Evolutionary conservation across 2,113 vertebrate genomes (phyloP).

Genomic region (Tragelaphus buxtoni): DNA sequence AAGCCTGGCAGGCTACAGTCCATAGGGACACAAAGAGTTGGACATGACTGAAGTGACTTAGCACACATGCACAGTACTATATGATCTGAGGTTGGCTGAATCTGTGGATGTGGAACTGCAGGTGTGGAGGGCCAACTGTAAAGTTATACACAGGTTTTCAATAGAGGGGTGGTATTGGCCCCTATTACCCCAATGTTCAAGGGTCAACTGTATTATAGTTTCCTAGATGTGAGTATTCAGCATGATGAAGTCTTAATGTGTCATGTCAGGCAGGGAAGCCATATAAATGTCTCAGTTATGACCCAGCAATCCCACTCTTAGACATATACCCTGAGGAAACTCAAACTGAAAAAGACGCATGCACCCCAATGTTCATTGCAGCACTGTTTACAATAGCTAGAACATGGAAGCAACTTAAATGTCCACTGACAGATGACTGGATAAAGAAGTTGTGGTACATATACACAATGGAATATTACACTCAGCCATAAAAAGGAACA

Average conservation of each 20-base stretch:
- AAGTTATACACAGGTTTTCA: neutral
- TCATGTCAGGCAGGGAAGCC: neutral
- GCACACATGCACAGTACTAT: neutral
- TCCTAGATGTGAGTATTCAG: neutral
- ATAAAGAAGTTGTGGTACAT: neutral
- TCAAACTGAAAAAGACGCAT: neutral
- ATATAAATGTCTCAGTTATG: neutral
- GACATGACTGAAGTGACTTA: neutral
- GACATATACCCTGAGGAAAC: neutral
- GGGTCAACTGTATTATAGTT: neutral
- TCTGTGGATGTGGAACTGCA: neutral
- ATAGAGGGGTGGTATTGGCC: neutral
- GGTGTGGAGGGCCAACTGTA: neutral
- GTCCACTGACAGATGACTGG: neutral
- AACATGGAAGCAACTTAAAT: neutral
- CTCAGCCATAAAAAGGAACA: neutral
- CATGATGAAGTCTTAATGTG: neutral
- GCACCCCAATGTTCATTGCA: neutral
- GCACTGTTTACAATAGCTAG: neutral
- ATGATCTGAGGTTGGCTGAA: neutral
- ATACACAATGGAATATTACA: neutral
- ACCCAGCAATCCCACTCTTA: neutral
- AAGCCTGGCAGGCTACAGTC: neutral
- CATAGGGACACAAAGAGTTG: neutral
- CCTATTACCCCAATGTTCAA: neutral